phyloP scores from a whole-genome alignment of 1,140 invertebrate genomes.

The Cotesia glomerata region DNA sequence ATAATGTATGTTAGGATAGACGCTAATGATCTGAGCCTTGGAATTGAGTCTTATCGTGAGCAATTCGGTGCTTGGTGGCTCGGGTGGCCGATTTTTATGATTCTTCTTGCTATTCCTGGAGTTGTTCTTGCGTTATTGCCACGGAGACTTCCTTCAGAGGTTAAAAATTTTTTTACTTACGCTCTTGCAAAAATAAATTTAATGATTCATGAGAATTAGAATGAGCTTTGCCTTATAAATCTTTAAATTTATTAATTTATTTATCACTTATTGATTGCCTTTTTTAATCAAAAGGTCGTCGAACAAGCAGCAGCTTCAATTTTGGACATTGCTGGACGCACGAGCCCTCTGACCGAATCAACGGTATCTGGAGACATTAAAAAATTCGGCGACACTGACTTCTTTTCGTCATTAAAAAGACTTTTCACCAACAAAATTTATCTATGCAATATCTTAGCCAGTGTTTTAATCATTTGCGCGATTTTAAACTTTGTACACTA shows the following conservation, averaged over 20 bases:
- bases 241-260: too few species aligned
- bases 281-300: slow-evolving; percentile 53
- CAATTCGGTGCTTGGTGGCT: slow-evolving; percentile 61
- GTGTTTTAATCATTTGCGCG: slow-evolving; percentile 66
- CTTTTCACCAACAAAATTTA: slow-evolving; percentile 69
- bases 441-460: slow-evolving; percentile 66
- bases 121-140: slow-evolving; percentile 55
- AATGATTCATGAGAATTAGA: too few species aligned
- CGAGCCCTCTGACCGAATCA: slow-evolving; percentile 31
- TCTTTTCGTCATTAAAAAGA: slow-evolving; percentile 65
- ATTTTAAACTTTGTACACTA: slow-evolving; percentile 65
- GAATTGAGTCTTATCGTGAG: slow-evolving; percentile 47
- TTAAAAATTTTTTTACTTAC: slow-evolving; percentile 32
- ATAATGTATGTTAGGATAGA: slow-evolving; percentile 47
- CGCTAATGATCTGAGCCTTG: slow-evolving; percentile 43
- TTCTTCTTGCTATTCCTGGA: slow-evolving; percentile 49
- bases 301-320: slow-evolving; percentile 65
- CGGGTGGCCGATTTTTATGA: slow-evolving; percentile 53
- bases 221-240: too few species aligned
- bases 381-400: slow-evolving; percentile 54
- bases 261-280: not conserved
- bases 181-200: not conserved
- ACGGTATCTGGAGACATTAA: slow-evolving; percentile 7
- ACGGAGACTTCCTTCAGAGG: slow-evolving; percentile 55
- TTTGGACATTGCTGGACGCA: slow-evolving; percentile 38